Percentiles rank a stretch among this genome's conserved stretches.
Conservation (phyloP, 1,140 invertebrate genomes). For the Orchesella cincta region DNA sequence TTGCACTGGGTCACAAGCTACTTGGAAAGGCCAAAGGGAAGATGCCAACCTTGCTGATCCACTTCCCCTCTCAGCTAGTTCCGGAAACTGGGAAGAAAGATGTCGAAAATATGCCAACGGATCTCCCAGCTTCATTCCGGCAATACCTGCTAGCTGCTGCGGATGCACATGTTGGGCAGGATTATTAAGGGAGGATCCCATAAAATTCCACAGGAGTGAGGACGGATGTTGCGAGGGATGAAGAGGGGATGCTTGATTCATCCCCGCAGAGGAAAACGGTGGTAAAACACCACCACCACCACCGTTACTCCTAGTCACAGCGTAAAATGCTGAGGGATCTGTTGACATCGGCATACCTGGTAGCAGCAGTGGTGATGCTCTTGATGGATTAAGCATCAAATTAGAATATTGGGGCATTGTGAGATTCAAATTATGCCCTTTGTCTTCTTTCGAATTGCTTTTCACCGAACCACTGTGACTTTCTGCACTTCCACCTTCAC, state of each 20-base stretch:
- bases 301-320: not conserved
- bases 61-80: not conserved
- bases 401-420: not conserved
- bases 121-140: too few species aligned
- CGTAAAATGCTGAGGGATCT: not conserved
- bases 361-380: not conserved
- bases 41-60: too few species aligned
- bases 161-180: not conserved
- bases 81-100: not conserved
- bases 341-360: not conserved
- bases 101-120: not conserved
- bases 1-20: too few species aligned
- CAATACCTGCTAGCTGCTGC: not conserved
- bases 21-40: too few species aligned
- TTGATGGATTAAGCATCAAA: not conserved
- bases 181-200: conserved; percentile 10
- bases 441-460: not conserved
- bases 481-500: not conserved
- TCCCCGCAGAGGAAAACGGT: not conserved
- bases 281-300: not conserved
- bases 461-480: not conserved
- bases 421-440: not conserved
- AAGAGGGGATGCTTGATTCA: not conserved
- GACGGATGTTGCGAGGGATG: not conserved
- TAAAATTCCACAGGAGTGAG: conserved; percentile 1